Percentiles rank a stretch among this genome's conserved stretches.
These are phyloP conservation scores for Lingula anatina DNA, from an alignment of 2,888 invertebrate species.

Conservation along the genomic window DNA sequence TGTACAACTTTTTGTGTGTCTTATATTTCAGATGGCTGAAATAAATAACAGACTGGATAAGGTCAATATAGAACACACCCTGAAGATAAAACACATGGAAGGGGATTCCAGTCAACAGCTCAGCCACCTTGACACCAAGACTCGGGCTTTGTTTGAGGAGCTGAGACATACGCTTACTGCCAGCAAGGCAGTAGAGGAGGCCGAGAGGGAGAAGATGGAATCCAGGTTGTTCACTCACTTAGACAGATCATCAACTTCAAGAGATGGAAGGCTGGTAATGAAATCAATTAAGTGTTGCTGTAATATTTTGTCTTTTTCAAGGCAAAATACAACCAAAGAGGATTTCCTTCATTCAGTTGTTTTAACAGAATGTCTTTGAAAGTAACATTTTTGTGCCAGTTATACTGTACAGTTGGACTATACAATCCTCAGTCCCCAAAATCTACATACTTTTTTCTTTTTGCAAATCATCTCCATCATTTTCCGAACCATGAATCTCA, in stretches of 20 bases:
- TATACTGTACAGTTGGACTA: too few species aligned
- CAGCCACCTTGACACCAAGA: constrained; percentile 36
- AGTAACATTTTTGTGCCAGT: too few species aligned
- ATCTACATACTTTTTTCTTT: too few species aligned
- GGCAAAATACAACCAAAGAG: background rate
- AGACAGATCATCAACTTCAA: constrained; percentile 20
- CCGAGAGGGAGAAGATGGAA: constrained; percentile 43
- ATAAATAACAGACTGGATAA: constrained; percentile 21
- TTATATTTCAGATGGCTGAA: constrained; percentile 11
- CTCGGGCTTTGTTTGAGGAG: constrained; percentile 38
- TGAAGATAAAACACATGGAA: constrained; percentile 39
- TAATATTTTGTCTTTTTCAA: too few species aligned
- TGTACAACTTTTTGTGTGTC: too few species aligned
- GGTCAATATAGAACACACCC: constrained; percentile 19
- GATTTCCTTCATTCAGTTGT: background rate
- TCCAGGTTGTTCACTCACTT: constrained; percentile 27
- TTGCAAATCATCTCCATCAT: too few species aligned
- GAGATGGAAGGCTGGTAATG: background rate
- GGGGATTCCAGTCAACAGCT: constrained; percentile 40
- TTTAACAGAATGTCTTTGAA: too few species aligned
- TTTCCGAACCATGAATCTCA: too few species aligned
- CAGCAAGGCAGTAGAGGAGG: constrained; percentile 24
- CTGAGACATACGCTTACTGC: constrained; percentile 26
- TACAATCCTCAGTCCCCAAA: too few species aligned
- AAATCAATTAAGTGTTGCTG: too few species aligned